Evolutionary conservation across 1,140 invertebrate genomes (phyloP).

Genomic region (Eulimnadia texana): DNA sequence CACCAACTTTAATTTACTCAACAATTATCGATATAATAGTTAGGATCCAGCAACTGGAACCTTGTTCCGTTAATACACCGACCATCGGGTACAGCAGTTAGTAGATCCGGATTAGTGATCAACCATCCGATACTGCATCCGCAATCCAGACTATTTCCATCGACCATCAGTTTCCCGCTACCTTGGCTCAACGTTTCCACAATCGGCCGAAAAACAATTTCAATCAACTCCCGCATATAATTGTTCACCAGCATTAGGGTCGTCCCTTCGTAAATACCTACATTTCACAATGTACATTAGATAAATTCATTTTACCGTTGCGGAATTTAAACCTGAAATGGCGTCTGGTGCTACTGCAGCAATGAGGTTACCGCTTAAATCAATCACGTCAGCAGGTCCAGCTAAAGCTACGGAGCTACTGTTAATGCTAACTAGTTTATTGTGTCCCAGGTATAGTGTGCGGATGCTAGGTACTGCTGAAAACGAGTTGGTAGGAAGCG

Average conservation of each 20-base stretch:
- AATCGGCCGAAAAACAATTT: background rate
- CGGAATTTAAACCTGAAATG: background rate
- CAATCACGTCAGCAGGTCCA: background rate
- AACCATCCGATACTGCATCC: conserved; percentile 9
- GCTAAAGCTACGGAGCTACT: conserved; percentile 1
- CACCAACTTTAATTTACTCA: too few relatives aligned
- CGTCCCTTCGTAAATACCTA: conserved; percentile 4
- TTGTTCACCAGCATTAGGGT: conserved; percentile 12
- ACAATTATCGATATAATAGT: conserved; percentile 12
- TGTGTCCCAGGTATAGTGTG: conserved; percentile 10
- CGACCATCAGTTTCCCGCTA: conserved; percentile 6
- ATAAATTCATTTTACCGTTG: background rate
- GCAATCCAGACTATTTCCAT: conserved; percentile 10
- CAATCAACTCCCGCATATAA: background rate
- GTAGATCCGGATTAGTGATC: conserved; percentile 5
- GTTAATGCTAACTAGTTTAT: conserved; percentile 1
- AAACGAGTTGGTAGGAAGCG: background rate
- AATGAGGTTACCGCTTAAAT: conserved; percentile 3
- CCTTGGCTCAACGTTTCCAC: conserved; percentile 5
- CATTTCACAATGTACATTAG: conserved; percentile 4
- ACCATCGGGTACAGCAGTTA: conserved; percentile 7
- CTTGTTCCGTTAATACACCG: conserved; percentile 14
- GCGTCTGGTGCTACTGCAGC: background rate
- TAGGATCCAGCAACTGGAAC: conserved; percentile 1
- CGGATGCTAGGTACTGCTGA: conserved; percentile 1